Evolutionary conservation across 2,113 vertebrate genomes (phyloP).

Genomic region (Ranitomeya imitator): DNA sequence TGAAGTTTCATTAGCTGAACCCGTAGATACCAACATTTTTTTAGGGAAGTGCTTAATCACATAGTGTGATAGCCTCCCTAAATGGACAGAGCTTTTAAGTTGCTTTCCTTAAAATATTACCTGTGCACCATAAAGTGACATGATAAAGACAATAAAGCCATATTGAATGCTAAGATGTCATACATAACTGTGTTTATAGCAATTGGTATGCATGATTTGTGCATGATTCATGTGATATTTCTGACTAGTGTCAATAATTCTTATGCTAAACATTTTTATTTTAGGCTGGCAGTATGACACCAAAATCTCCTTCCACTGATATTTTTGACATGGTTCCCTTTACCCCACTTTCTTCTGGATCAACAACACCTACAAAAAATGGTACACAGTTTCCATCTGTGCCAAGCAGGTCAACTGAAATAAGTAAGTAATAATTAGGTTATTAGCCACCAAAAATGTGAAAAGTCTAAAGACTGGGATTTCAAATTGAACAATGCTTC

Average conservation of each 20-base stretch:
- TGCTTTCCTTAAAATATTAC: no score
- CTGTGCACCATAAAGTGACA: no score
- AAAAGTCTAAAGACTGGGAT: neutral
- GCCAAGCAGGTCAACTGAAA: conserved; percentile 83
- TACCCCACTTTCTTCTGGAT: conserved; percentile 84
- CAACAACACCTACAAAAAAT: conserved; percentile 83
- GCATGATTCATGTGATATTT: conserved; percentile 61
- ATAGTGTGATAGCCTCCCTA: no score
- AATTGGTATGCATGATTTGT: conserved; percentile 43
- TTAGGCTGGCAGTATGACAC: conserved; percentile 83
- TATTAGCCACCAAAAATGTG: no score
- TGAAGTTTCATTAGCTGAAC: no score
- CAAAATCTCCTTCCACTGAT: conserved; percentile 85
- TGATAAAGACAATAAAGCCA: no score
- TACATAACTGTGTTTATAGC: neutral
- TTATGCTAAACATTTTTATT: conserved; percentile 66
- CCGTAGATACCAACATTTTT: no score
- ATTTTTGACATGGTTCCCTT: conserved; percentile 99
- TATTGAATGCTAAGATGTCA: neutral
- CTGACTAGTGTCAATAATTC: neutral
- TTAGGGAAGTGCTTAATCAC: no score
- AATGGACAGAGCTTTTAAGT: no score
- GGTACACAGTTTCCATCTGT: conserved; percentile 86
- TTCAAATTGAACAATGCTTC: no score
- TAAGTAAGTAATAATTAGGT: conserved; percentile 77